Evolutionary conservation across 1,140 invertebrate species (phyloP).

Genomic region (Coboldia fuscipes): DNA sequence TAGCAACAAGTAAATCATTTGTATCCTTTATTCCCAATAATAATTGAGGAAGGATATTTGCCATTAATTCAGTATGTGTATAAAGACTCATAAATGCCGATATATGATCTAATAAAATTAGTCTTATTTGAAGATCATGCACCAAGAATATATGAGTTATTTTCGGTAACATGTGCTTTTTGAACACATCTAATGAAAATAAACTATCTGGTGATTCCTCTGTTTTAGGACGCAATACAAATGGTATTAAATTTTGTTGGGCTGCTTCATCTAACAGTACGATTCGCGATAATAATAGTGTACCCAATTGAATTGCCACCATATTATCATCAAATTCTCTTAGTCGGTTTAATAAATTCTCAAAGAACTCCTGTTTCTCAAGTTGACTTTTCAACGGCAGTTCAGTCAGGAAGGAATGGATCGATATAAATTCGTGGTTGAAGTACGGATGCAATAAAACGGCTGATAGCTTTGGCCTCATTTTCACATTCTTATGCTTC

Average conservation of each 20-base stretch:
- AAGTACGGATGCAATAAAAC: conserved; percentile 52
- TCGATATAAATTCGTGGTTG: conserved; percentile 59
- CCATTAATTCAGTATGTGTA: conserved; percentile 41
- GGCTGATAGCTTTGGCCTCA: conserved; percentile 34
- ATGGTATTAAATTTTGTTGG: conserved; percentile 47
- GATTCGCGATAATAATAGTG: conserved; percentile 53
- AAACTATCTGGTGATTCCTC: conserved; percentile 22
- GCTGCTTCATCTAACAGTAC: conserved; percentile 61
- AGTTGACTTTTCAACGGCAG: conserved; percentile 50
- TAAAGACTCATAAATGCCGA: conserved; percentile 44
- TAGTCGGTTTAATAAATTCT: conserved; percentile 36
- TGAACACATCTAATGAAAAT: conserved; percentile 40
- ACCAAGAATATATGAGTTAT: conserved; percentile 55
- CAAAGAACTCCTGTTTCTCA: conserved; percentile 59
- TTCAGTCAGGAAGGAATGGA: conserved; percentile 59
- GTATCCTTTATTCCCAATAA: conserved; percentile 63
- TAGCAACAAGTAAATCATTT: conserved; percentile 54
- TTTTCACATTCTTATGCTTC: conserved; percentile 30
- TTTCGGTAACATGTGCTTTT: conserved; percentile 43
- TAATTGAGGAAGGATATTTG: conserved; percentile 49
- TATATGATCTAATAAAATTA: conserved; percentile 48
- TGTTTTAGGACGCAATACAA: conserved; percentile 44
- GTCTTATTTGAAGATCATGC: conserved; percentile 47
- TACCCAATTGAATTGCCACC: conserved; percentile 52
- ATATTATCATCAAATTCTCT: conserved; percentile 49